These are phyloP conservation scores for Ochotona curzoniae DNA, from an alignment of 2,113 vertebrate genomes.

Conservation along the genomic window DNA sequence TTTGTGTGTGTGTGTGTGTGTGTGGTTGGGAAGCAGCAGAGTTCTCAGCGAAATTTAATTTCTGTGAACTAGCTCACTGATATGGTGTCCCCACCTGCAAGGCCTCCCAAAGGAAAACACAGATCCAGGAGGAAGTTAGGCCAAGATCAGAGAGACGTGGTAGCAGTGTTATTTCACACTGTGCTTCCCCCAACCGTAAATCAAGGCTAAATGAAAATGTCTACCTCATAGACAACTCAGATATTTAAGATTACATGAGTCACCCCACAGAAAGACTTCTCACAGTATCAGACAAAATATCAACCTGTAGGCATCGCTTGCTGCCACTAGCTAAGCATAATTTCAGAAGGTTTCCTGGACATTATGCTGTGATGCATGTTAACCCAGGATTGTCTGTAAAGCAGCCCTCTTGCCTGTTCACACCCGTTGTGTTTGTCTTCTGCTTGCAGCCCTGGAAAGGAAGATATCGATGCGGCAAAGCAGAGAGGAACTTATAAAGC, in stretches of 20 bases:
- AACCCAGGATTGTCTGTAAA: background rate
- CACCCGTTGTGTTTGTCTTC: constrained; percentile 61
- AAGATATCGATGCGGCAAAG: constrained; percentile 99
- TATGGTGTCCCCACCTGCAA: background rate
- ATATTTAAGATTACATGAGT: background rate
- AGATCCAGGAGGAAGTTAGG: too few relatives aligned
- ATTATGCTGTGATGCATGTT: background rate
- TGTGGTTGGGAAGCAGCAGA: background rate
- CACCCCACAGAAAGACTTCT: background rate
- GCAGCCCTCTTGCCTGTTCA: background rate
- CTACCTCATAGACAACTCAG: background rate
- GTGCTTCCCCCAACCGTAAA: background rate
- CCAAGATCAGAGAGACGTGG: accelerated
- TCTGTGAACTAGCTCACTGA: background rate
- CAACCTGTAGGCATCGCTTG: background rate
- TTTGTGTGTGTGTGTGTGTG: too few relatives aligned
- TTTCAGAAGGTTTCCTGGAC: background rate
- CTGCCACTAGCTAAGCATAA: background rate
- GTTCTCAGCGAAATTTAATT: background rate
- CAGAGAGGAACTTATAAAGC: constrained; percentile 98
- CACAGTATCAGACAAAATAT: background rate
- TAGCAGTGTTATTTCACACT: background rate
- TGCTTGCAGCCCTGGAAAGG: constrained; percentile 94
- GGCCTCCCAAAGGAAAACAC: too few relatives aligned
- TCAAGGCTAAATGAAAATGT: background rate